A percentile compares a stretch with the other conserved stretches of the same genome.
These are phyloP conservation scores for Anoplius nigerrimus DNA, from an alignment of 2,888 invertebrate species.

Conservation along the genomic window DNA sequence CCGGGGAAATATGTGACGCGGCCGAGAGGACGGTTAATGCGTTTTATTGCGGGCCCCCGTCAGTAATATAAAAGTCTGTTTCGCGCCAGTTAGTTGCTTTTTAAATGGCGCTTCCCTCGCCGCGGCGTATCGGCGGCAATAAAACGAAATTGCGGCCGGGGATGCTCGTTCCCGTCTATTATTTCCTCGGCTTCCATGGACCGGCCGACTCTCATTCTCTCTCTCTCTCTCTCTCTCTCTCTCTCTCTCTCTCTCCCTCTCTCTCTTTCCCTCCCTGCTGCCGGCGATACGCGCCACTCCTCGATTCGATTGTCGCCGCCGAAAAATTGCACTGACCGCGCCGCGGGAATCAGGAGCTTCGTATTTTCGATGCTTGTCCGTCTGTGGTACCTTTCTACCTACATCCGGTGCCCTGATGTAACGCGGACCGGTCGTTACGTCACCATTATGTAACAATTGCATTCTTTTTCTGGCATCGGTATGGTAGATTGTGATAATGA, in stretches of 20 bases:
- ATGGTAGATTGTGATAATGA: no score
- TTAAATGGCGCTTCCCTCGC: constrained; percentile 28
- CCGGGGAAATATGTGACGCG: constrained; percentile 15
- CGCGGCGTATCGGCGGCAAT: constrained; percentile 17
- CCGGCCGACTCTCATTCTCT: constrained; percentile 12
- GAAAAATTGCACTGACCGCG: background rate
- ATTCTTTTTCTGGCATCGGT: no score
- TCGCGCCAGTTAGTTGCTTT: constrained; percentile 34
- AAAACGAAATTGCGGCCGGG: constrained; percentile 28
- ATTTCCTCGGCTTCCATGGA: constrained; percentile 22
- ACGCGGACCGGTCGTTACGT: no score
- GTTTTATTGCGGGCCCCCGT: constrained; percentile 18
- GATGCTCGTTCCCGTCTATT: constrained; percentile 27
- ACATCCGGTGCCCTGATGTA: no score
- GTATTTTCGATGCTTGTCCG: background rate
- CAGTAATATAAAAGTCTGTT: constrained; percentile 30
- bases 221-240: constrained; percentile 6
- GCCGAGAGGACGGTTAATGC: constrained; percentile 19
- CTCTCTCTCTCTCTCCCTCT: constrained; percentile 13
- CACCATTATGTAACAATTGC: no score
- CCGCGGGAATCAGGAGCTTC: background rate
- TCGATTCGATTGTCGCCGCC: constrained; percentile 10
- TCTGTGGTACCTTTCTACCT: no score
- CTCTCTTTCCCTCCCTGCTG: background rate
- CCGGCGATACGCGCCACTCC: background rate